These are phyloP conservation scores for Lutjanus erythropterus DNA, from an alignment of 2,113 vertebrate genomes.

Conservation along the genomic window DNA sequence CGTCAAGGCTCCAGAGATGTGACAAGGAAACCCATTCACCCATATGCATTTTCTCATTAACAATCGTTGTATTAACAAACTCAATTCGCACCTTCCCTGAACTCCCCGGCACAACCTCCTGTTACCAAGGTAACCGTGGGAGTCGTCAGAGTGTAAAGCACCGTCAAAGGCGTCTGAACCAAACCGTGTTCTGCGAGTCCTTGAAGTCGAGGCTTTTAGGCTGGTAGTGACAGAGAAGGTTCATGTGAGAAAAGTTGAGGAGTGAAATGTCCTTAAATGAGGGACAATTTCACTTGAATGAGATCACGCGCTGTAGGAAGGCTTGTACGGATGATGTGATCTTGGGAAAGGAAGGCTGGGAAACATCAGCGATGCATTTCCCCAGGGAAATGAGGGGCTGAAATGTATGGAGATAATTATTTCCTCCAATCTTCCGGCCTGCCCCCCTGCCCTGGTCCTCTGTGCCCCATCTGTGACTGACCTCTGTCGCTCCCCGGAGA, in stretches of 20 bases:
- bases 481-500: slow-evolving; percentile 45
- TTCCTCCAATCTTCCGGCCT: slow-evolving; percentile 73
- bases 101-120: slow-evolving; percentile 70
- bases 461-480: slow-evolving; percentile 61
- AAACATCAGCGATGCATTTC: slow-evolving; percentile 57
- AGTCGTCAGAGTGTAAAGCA: slow-evolving; percentile 35
- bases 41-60: slow-evolving; percentile 59
- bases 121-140: slow-evolving; percentile 81
- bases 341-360: slow-evolving; percentile 44
- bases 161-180: slow-evolving; percentile 44
- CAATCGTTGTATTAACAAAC: slow-evolving; percentile 69
- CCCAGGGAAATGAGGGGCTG: slow-evolving; percentile 63
- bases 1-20: slow-evolving; percentile 37
- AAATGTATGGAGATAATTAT: slow-evolving; percentile 80
- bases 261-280: slow-evolving; percentile 28
- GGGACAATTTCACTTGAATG: slow-evolving; percentile 11
- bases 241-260: slow-evolving; percentile 22
- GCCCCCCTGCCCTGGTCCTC: slow-evolving; percentile 46
- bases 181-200: slow-evolving; percentile 31
- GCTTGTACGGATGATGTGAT: slow-evolving; percentile 28
- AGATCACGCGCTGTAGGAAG: not conserved
- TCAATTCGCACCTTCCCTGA: slow-evolving; percentile 72
- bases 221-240: slow-evolving; percentile 24
- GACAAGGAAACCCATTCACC: slow-evolving; percentile 22
- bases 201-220: slow-evolving; percentile 34